Conservation (phyloP, 2,888 invertebrate species). For the Hirtodrosophila alboralis region DNA sequence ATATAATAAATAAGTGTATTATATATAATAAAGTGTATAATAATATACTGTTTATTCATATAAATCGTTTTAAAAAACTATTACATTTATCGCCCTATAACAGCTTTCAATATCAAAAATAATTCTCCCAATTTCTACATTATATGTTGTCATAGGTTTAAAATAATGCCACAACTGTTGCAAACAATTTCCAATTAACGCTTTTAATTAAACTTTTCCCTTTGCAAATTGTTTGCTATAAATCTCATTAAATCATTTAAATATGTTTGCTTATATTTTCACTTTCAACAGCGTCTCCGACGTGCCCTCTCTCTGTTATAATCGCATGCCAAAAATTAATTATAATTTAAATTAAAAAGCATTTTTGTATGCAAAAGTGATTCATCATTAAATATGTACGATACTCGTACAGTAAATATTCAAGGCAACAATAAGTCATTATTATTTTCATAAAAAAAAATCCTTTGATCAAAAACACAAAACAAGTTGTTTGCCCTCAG, state of each 20-base stretch:
- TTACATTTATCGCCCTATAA: too few species aligned
- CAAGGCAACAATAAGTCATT: slow-evolving; percentile 1
- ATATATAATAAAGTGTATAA: too few species aligned
- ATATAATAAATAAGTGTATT: too few species aligned
- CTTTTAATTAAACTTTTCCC: slow-evolving; percentile 1
- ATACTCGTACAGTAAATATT: not conserved
- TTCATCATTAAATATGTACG: slow-evolving; percentile 7
- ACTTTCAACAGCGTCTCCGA: slow-evolving; percentile 17
- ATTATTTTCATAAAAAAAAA: too few species aligned
- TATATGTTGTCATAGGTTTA: too few species aligned
- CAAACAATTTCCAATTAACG: not conserved
- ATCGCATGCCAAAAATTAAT: slow-evolving; percentile 57
- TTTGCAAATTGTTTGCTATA: not conserved
- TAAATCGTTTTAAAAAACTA: too few species aligned
- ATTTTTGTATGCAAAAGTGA: slow-evolving; percentile 11
- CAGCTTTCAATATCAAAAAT: too few species aligned
- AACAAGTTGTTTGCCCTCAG: too few species aligned
- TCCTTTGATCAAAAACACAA: too few species aligned
- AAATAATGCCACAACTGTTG: not conserved
- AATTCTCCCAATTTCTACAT: too few species aligned
- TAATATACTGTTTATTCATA: too few species aligned
- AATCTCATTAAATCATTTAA: slow-evolving; percentile 12
- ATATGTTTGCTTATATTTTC: slow-evolving; percentile 20
- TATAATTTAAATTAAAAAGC: slow-evolving; percentile 29
- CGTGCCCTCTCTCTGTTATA: not conserved